Evolutionary conservation across 2,797 vertebrate genomes (phyloP).

Genomic region (Liasis olivaceus): DNA sequence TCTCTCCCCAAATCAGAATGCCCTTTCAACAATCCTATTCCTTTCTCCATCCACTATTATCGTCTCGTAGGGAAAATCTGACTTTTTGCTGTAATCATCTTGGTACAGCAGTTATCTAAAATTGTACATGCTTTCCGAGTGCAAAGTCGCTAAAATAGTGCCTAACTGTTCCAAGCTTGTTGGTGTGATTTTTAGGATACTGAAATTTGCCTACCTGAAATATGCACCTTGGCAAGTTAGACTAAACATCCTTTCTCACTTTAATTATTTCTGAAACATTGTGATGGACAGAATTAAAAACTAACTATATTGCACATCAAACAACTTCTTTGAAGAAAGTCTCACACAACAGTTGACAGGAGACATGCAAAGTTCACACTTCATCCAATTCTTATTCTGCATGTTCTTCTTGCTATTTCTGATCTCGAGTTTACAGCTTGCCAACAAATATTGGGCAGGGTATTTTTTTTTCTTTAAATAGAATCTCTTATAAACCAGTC

Average conservation of each 20-base stretch:
- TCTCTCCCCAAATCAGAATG: not conserved
- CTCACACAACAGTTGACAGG: conserved; percentile 35
- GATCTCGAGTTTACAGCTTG: not conserved
- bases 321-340: conserved; percentile 20
- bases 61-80: conserved; percentile 61
- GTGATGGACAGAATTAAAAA: conserved; percentile 32
- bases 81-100: conserved; percentile 63
- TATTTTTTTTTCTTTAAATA: not conserved
- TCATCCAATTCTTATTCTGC: conserved; percentile 21
- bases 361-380: conserved; percentile 42
- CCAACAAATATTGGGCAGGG: not conserved
- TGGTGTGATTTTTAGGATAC: conserved; percentile 47
- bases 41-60: conserved; percentile 23
- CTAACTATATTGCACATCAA: conserved; percentile 15
- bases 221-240: conserved; percentile 28
- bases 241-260: not conserved
- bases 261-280: not conserved
- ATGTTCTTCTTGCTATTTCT: not conserved
- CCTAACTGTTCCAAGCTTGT: conserved; percentile 37
- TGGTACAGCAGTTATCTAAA: conserved; percentile 61
- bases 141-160: conserved; percentile 53
- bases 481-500: not conserved
- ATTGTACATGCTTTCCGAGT: conserved; percentile 60
- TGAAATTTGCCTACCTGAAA: conserved; percentile 35
- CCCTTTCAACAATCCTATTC: too few species aligned